Base-by-base conservation (phyloP, 2,888 invertebrate species). In the Chouioia cunea region DNA sequence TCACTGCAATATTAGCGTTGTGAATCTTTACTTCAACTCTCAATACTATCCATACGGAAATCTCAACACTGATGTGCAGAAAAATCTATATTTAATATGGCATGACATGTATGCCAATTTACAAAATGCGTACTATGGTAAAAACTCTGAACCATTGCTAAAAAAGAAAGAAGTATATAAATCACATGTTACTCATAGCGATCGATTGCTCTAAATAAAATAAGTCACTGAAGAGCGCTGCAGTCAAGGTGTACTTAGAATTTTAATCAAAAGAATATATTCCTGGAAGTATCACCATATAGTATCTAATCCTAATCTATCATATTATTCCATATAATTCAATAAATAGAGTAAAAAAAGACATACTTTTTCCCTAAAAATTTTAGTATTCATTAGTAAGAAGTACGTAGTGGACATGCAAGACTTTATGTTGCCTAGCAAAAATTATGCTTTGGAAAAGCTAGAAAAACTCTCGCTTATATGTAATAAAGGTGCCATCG, bases 21-120 rank as follows among this genome's bases (percentile, higher is more conserved):
- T 85, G 14, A 83, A 79, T 70, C 70, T 84, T 14, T 82, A 79
- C 67, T 74, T 84, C 43, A 83, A 84, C 76, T 81, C 81, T 0
- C 79, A 81, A 65, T 74, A 74, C 16, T 85, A 80, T 76, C 83
- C 83, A 0, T 83, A 84, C 44, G 69, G 70, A 15, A 70, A 72
- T 62, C 22, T 70, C 14, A 68, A 73, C 53, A 57, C 64, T n/a
- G 56, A 76, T 53, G 53, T 72, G 14, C 1, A 15, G n/a, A 4
- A 14, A n/a, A 65, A 72, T 66, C 65, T 66, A 59, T 70, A 46
- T 58, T 36, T 69, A 8, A 2, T 62, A 20, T 52, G 73, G 1
- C 71, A 74, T 50, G 67, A 73, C 14, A 70, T 70, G 73, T 74
- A 60, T 62, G 47, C 54, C 4, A 50, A 73, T 44, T 75, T 75